Evolutionary conservation across 2,888 invertebrate species (phyloP).

Genomic region (Mythimna loreyi): DNA sequence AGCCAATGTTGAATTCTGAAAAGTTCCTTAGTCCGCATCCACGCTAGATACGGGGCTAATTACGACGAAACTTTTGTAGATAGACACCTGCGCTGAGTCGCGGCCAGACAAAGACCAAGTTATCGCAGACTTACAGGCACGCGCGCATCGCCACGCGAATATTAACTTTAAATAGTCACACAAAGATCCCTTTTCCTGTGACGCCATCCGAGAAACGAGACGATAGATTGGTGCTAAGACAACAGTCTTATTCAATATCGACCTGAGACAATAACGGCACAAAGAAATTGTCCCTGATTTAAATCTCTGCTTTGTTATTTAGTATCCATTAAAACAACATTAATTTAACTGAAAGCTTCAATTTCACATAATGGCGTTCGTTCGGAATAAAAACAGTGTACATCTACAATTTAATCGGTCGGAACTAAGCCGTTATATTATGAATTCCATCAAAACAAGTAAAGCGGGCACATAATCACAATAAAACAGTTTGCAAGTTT

Average conservation of each 20-base stretch:
- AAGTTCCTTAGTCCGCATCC: slow-evolving; percentile 88
- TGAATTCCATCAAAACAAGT: slow-evolving; percentile 66
- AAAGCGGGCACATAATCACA: slow-evolving; percentile 70
- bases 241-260: slow-evolving; percentile 82
- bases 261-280: slow-evolving; percentile 77
- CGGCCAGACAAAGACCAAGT: slow-evolving; percentile 88
- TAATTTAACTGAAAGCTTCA: slow-evolving; percentile 70
- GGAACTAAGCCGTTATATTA: slow-evolving; percentile 64
- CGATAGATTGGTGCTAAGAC: slow-evolving; percentile 78
- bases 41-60: slow-evolving; percentile 89
- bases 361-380: slow-evolving; percentile 57
- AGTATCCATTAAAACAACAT: slow-evolving; percentile 69
- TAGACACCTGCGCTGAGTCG: slow-evolving; percentile 89
- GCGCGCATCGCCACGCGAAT: slow-evolving; percentile 69
- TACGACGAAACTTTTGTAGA: slow-evolving; percentile 89
- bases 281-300: slow-evolving; percentile 75
- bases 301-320: slow-evolving; percentile 70
- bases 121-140: slow-evolving; percentile 88
- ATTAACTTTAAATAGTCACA: slow-evolving; percentile 72
- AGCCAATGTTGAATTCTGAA: slow-evolving; percentile 88
- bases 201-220: slow-evolving; percentile 64
- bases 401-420: slow-evolving; percentile 55
- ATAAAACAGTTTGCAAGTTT: slow-evolving; percentile 78
- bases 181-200: slow-evolving; percentile 72
- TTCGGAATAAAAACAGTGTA: slow-evolving; percentile 50